A percentile compares a stretch with the other conserved stretches of the same genome.
phyloP scores from a whole-genome alignment of 2,113 vertebrate genomes.

The Sinocyclocheilus maitianheensis region DNA sequence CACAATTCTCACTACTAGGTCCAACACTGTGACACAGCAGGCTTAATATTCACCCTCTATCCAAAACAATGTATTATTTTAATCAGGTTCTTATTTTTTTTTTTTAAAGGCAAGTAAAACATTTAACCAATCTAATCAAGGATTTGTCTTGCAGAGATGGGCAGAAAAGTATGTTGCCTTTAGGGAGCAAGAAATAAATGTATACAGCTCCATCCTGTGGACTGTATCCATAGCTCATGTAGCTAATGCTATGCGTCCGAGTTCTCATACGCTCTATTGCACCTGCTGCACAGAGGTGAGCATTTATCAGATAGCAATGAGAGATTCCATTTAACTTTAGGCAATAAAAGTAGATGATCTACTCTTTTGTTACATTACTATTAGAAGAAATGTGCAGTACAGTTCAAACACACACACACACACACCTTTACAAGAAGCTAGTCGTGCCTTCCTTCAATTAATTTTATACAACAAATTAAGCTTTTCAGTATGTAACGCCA shows the following conservation, averaged over 20 bases:
- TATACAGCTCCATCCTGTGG: too few relatives aligned
- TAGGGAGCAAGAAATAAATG: too few relatives aligned
- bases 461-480: not conserved
- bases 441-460: not conserved
- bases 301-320: too few relatives aligned
- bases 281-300: too few relatives aligned
- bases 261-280: too few relatives aligned
- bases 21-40: not conserved
- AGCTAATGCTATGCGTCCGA: too few relatives aligned
- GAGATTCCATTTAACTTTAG: not conserved
- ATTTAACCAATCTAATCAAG: not conserved
- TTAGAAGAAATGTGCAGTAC: not conserved
- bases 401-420: not conserved
- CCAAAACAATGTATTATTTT: not conserved
- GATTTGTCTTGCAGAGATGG: not conserved
- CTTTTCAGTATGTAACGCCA: not conserved
- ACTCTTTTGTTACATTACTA: not conserved
- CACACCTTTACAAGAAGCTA: not conserved
- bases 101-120: not conserved
- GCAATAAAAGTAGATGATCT: not conserved
- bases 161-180: not conserved
- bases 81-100: not conserved
- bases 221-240: too few relatives aligned
- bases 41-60: not conserved
- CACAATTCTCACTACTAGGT: not conserved